These are phyloP conservation scores for Garrulus glandarius DNA, from an alignment of 2,797 vertebrate species.

Conservation along the genomic window DNA sequence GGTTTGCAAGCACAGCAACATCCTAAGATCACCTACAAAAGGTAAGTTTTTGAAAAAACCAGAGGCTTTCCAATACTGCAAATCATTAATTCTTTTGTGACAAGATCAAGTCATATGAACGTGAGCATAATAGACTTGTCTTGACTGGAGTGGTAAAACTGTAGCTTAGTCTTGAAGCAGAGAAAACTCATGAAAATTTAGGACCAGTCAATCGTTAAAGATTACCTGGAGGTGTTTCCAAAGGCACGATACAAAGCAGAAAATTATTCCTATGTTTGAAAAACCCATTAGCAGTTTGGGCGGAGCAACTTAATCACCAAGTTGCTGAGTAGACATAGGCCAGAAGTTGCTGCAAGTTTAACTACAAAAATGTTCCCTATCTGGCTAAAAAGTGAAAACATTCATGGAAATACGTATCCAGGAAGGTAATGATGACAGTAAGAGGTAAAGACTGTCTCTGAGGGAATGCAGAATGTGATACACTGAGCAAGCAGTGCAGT, in stretches of 20 bases:
- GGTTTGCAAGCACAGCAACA: background rate
- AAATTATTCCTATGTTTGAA: background rate
- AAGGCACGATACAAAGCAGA: background rate
- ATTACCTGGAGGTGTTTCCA: background rate
- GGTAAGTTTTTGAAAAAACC: background rate
- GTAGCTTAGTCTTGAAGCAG: background rate
- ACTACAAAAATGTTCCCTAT: background rate
- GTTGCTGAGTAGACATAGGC: background rate
- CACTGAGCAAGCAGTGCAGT: background rate
- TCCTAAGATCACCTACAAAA: background rate
- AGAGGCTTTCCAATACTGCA: background rate
- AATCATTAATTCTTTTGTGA: background rate
- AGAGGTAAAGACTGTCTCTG: background rate
- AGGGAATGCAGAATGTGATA: background rate
- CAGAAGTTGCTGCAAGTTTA: background rate
- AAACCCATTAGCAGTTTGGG: background rate
- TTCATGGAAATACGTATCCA: background rate
- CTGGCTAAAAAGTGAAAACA: background rate
- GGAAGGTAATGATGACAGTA: background rate
- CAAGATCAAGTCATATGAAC: background rate
- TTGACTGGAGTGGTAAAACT: background rate
- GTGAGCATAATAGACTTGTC: fast-evolving
- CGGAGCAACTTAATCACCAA: background rate
- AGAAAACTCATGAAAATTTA: background rate
- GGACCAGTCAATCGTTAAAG: background rate